Percentiles rank a stretch among this genome's conserved stretches.
Evolutionary conservation across 2,888 invertebrate genomes (phyloP).

Genomic region (Polymixis lichenea): DNA sequence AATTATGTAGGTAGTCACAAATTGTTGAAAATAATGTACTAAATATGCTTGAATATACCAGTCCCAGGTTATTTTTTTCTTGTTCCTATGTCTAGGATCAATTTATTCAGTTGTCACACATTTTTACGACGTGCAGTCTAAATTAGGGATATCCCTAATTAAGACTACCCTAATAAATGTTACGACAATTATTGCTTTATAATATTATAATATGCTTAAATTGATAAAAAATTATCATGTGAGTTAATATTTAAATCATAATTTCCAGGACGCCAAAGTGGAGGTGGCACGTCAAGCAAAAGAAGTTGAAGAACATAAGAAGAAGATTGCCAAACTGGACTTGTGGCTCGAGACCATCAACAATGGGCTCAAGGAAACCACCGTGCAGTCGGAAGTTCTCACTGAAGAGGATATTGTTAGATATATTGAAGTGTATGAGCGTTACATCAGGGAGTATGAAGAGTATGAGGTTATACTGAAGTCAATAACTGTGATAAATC

Average conservation of each 20-base stretch:
- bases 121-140: background rate
- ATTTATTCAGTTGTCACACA: background rate
- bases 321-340: conserved; percentile 86
- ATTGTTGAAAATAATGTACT: background rate
- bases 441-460: conserved; percentile 86
- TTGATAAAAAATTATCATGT: too few species aligned
- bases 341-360: conserved; percentile 88
- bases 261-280: conserved; percentile 85
- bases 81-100: background rate
- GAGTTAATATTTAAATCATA: background rate
- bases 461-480: conserved; percentile 86
- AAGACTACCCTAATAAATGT: too few species aligned
- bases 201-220: too few species aligned
- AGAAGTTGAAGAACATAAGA: conserved; percentile 84
- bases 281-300: conserved; percentile 83
- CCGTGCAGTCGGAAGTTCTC: conserved; percentile 79
- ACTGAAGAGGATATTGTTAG: conserved; percentile 84
- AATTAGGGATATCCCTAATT: background rate
- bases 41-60: background rate
- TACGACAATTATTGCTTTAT: background rate
- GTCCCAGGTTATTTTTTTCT: background rate
- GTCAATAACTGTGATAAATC: conserved; percentile 85
- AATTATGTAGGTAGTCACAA: background rate
- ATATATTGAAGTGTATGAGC: conserved; percentile 87
- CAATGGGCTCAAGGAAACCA: conserved; percentile 86